phyloP scores from a whole-genome alignment of 2,797 vertebrate species.

The Centroberyx gerrardi region DNA sequence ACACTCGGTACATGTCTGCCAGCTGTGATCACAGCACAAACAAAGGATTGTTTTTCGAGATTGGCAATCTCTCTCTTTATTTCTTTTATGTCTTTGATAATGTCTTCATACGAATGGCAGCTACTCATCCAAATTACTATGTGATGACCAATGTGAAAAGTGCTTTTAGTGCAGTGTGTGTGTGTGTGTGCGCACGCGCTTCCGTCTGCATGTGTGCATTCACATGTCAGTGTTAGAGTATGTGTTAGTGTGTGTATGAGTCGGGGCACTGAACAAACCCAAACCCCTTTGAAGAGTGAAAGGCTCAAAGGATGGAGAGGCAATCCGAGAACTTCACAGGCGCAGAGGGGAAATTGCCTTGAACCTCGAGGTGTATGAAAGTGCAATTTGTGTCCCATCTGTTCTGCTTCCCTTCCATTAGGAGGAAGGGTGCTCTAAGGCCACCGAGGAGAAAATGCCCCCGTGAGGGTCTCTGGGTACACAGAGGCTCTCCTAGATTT shows the following conservation, averaged over 20 bases:
- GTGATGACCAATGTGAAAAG: constrained; percentile 46
- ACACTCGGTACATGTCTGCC: neutral
- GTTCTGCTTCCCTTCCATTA: constrained; percentile 88
- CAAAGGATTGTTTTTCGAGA: constrained; percentile 37
- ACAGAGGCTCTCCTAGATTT: constrained; percentile 77
- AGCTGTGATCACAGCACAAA: constrained; percentile 15
- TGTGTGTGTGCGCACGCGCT: constrained; percentile 41
- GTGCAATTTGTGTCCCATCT: constrained; percentile 90
- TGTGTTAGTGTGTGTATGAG: constrained; percentile 47
- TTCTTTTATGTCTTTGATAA: constrained; percentile 46
- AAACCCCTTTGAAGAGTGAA: constrained; percentile 87
- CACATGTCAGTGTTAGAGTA: constrained; percentile 13
- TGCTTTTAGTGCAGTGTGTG: constrained; percentile 38
- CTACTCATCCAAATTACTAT: constrained; percentile 46
- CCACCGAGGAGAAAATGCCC: constrained; percentile 82
- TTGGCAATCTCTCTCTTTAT: constrained; percentile 34
- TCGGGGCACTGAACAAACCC: constrained; percentile 80
- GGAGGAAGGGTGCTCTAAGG: constrained; percentile 85
- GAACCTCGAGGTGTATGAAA: constrained; percentile 88
- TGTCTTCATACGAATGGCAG: constrained; percentile 23
- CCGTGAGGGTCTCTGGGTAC: constrained; percentile 78
- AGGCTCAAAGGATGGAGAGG: constrained; percentile 88
- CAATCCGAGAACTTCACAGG: constrained; percentile 88
- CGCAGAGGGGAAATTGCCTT: constrained; percentile 87
- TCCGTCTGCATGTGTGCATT: constrained; percentile 5